These are phyloP conservation scores for Halocaridina rubra DNA, from an alignment of 2,888 invertebrate genomes.

Conservation along the genomic window DNA sequence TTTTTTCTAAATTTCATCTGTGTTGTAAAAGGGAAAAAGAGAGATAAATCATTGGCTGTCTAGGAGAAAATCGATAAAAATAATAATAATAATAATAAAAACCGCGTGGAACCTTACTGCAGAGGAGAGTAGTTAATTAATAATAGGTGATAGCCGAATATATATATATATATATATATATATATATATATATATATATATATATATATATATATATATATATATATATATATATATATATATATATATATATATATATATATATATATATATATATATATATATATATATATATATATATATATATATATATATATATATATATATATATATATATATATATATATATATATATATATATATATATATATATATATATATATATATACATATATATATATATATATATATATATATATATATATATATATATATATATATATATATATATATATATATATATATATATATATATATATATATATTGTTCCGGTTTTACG, in stretches of 20 bases:
- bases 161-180: neutral
- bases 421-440: slow-evolving; percentile 12
- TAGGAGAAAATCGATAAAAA: neutral
- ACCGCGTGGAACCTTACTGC: neutral
- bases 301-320: neutral
- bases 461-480: slow-evolving; percentile 4
- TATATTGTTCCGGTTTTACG: too few species aligned
- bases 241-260: neutral
- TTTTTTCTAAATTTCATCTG: too few species aligned
- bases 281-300: neutral
- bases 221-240: neutral
- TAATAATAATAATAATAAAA: neutral
- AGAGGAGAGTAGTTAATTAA: neutral
- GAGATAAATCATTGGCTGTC: neutral
- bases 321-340: neutral
- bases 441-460: neutral
- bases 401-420: slow-evolving; percentile 6
- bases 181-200: neutral
- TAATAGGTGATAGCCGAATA: neutral
- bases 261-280: neutral
- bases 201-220: slow-evolving; percentile 1
- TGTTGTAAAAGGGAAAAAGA: too few species aligned
- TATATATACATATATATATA: neutral
- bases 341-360: neutral
- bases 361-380: neutral